A percentile compares a stretch with the other conserved stretches of the same genome.
These are phyloP conservation scores for Pachycephala philippinensis DNA, from an alignment of 2,113 vertebrate genomes.

Conservation along the genomic window DNA sequence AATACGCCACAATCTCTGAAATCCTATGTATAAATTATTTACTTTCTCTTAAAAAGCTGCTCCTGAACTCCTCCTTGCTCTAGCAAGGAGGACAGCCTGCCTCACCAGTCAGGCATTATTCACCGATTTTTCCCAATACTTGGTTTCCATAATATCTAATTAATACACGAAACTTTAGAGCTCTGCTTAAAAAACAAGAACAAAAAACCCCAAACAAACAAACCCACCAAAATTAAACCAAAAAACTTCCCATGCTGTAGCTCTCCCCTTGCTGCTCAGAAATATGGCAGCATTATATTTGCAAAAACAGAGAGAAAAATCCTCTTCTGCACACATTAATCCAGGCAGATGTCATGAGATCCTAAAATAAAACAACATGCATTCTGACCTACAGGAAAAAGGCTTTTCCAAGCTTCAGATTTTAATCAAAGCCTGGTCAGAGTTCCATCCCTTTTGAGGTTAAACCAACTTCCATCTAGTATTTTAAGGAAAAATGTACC, in stretches of 20 bases:
- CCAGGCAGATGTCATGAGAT: neutral
- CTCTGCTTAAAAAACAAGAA: neutral
- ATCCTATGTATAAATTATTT: neutral
- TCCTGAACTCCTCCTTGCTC: neutral
- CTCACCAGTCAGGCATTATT: neutral
- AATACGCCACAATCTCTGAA: neutral
- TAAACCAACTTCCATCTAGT: neutral
- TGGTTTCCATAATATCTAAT: neutral
- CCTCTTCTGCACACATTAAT: neutral
- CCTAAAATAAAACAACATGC: neutral
- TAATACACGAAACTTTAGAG: neutral
- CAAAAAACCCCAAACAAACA: neutral
- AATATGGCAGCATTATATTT: neutral
- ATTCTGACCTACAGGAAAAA: neutral
- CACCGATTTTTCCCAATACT: neutral
- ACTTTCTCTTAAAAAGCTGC: neutral
- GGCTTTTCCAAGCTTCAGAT: neutral
- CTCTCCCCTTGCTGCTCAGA: neutral
- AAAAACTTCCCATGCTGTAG: neutral
- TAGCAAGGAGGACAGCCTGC: too few relatives aligned
- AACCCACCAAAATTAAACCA: neutral
- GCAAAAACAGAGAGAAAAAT: neutral
- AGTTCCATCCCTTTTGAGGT: neutral
- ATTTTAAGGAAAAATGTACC: neutral
- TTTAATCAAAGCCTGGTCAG: neutral